These are phyloP conservation scores for Lithophane leautieri DNA, from an alignment of 2,888 invertebrate genomes.

Conservation along the genomic window DNA sequence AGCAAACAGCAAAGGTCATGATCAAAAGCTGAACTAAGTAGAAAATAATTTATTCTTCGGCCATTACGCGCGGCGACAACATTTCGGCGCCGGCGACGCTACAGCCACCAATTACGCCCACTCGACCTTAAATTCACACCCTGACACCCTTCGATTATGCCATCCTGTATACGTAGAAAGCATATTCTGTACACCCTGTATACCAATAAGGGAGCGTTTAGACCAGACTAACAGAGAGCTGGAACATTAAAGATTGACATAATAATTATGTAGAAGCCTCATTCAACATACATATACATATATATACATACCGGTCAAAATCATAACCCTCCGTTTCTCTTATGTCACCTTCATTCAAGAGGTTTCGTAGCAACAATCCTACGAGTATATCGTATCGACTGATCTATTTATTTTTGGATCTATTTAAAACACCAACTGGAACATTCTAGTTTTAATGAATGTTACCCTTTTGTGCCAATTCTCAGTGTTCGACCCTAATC, in stretches of 20 bases:
- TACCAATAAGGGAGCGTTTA: slow-evolving; percentile 26
- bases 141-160: slow-evolving; percentile 50
- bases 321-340: no score
- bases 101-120: slow-evolving; percentile 61
- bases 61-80: slow-evolving; percentile 55
- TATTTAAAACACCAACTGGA: not conserved
- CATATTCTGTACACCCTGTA: slow-evolving; percentile 21
- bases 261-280: no score
- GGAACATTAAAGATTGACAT: not conserved
- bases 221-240: not conserved
- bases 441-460: slow-evolving; percentile 12
- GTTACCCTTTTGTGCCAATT: slow-evolving; percentile 2
- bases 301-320: no score
- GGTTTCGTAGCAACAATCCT: not conserved
- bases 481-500: slow-evolving; percentile 3
- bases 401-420: not conserved
- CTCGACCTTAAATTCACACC: slow-evolving; percentile 52
- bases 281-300: no score
- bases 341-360: no score
- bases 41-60: slow-evolving; percentile 66
- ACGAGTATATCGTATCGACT: not conserved
- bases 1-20: slow-evolving; percentile 47
- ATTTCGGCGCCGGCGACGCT: slow-evolving; percentile 57
- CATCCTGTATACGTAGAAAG: slow-evolving; percentile 30
- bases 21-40: slow-evolving; percentile 58